These are phyloP conservation scores for Ennomos fuscantarius DNA, from an alignment of 2,888 invertebrate genomes.

Conservation along the genomic window DNA sequence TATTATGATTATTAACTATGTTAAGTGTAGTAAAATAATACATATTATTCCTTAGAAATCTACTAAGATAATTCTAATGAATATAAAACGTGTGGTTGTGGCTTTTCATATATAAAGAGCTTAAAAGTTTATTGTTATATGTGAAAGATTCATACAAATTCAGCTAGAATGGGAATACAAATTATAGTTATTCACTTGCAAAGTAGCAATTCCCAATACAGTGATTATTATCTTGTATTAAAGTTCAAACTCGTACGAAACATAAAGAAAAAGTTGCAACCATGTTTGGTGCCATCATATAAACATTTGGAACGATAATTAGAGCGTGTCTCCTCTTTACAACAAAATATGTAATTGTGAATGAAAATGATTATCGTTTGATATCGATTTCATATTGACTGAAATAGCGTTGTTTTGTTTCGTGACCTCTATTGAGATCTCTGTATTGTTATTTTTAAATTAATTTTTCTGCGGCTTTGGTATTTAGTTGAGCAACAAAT, in stretches of 20 bases:
- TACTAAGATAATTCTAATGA: constrained; percentile 6
- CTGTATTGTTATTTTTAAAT: constrained; percentile 1
- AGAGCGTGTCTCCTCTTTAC: too few species aligned
- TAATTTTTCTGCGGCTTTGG: constrained; percentile 6
- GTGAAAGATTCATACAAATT: not conserved
- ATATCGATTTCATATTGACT: constrained; percentile 5
- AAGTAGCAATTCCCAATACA: too few species aligned
- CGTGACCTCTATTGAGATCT: constrained; percentile 11
- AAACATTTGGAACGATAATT: too few species aligned
- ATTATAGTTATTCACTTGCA: not conserved
- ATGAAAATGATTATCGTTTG: not conserved
- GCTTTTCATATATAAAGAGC: constrained; percentile 18
- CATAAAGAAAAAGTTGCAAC: too few species aligned
- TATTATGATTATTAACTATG: not conserved
- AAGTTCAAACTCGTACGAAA: too few species aligned
- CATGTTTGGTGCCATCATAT: too few species aligned
- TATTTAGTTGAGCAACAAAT: constrained; percentile 13
- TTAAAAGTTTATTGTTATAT: constrained; percentile 14
- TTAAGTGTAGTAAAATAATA: not conserved
- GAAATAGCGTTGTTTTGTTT: not conserved
- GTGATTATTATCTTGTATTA: too few species aligned
- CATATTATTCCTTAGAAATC: constrained; percentile 7
- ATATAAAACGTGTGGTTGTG: constrained; percentile 25
- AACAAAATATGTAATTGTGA: too few species aligned
- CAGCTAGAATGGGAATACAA: not conserved